A percentile compares a stretch with the other conserved stretches of the same genome.
Conservation (phyloP, 2,888 invertebrate genomes). For the Apodemia zela region DNA sequence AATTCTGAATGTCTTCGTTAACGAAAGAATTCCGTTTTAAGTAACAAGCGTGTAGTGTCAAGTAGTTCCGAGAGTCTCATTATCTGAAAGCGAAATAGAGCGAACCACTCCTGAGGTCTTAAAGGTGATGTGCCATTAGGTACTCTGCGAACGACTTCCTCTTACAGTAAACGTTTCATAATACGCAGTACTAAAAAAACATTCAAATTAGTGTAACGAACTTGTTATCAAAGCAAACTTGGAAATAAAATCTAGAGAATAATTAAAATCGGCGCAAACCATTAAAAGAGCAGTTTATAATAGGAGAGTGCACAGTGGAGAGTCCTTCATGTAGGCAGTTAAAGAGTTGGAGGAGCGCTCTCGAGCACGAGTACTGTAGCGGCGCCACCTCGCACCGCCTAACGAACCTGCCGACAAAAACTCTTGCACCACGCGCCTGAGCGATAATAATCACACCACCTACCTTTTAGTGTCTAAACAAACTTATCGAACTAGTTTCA, state of each 20-base stretch:
- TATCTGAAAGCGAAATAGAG: conserved; percentile 26
- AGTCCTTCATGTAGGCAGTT: conserved; percentile 79
- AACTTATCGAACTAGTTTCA: conserved; percentile 42
- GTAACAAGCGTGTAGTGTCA: conserved; percentile 19
- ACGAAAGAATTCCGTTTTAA: conserved; percentile 32
- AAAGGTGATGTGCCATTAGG: conserved; percentile 16
- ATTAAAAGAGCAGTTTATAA: conserved; percentile 80
- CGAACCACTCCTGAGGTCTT: conserved; percentile 25
- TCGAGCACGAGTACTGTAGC: conserved; percentile 71
- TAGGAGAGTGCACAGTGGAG: conserved; percentile 73
- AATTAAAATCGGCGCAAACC: conserved; percentile 75
- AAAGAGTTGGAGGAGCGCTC: conserved; percentile 77
- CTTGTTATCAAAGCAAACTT: conserved; percentile 34
- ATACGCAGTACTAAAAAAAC: background rate
- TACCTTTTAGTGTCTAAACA: conserved; percentile 45
- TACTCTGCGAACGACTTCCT: background rate
- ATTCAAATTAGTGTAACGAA: background rate
- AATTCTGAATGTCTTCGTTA: conserved; percentile 48
- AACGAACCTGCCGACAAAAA: conserved; percentile 75
- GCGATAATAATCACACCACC: conserved; percentile 40
- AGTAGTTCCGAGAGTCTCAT: conserved; percentile 28
- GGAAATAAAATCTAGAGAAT: conserved; percentile 60
- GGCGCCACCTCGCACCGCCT: conserved; percentile 67
- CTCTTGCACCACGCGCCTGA: conserved; percentile 40
- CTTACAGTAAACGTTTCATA: conserved; percentile 7